phyloP scores from a whole-genome alignment of 2,797 vertebrate species.

The Atherinosoma microstoma region DNA sequence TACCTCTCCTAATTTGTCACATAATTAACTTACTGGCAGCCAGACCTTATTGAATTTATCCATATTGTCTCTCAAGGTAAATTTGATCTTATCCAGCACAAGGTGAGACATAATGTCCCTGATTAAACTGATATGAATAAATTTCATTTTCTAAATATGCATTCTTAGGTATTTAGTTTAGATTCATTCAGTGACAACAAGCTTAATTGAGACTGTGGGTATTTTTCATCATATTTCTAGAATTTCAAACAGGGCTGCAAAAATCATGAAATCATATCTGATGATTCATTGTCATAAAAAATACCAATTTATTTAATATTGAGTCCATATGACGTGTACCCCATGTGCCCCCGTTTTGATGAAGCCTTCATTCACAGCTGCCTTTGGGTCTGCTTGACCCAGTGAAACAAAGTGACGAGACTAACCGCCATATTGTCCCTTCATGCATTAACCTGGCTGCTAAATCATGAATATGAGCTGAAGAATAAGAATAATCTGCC shows the following conservation, averaged over 20 bases:
- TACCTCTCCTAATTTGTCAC: too few species aligned
- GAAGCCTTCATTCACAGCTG: not conserved
- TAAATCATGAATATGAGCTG: constrained; percentile 19
- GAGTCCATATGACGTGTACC: not conserved
- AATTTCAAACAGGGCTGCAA: not conserved
- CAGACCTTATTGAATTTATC: too few species aligned
- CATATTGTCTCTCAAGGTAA: too few species aligned
- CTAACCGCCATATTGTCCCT: constrained; percentile 26
- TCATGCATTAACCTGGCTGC: constrained; percentile 12
- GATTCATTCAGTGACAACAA: not conserved
- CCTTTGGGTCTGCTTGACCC: constrained; percentile 13
- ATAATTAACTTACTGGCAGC: too few species aligned
- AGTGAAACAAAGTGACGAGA: constrained; percentile 18
- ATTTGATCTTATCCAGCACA: too few species aligned
- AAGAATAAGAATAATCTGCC: constrained; percentile 17
- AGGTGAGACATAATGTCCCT: too few species aligned
- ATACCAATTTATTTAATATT: not conserved
- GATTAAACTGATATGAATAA: too few species aligned
- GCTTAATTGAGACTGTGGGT: not conserved
- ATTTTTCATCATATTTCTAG: not conserved
- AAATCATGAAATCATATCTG: not conserved
- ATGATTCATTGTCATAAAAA: not conserved
- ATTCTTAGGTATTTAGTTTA: not conserved
- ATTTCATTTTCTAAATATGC: too few species aligned
- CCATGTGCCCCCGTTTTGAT: not conserved